Conservation (phyloP, 2,797 vertebrate genomes). For the Botia almorhae region DNA sequence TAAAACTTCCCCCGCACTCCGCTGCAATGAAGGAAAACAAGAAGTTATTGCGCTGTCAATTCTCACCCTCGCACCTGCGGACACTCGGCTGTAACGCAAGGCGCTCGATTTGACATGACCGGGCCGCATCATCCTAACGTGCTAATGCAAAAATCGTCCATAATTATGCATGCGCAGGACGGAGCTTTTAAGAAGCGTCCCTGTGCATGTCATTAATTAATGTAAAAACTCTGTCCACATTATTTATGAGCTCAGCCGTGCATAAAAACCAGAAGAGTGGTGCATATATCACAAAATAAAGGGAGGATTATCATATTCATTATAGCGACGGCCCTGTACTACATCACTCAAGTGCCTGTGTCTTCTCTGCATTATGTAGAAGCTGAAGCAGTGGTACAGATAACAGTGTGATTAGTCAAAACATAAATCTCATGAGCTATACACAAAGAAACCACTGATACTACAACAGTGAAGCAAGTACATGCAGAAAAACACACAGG, state of each 20-base stretch:
- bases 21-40: slow-evolving; percentile 73
- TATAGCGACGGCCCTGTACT: slow-evolving; percentile 47
- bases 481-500: background rate
- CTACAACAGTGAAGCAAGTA: slow-evolving; percentile 12
- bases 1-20: slow-evolving; percentile 95
- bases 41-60: slow-evolving; percentile 49
- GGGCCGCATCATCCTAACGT: background rate
- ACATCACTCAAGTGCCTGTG: slow-evolving; percentile 38
- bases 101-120: slow-evolving; percentile 15
- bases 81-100: background rate
- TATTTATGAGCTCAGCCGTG: slow-evolving; percentile 54
- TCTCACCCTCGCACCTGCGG: slow-evolving; percentile 31
- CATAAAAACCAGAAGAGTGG: slow-evolving; percentile 50
- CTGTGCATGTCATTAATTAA: slow-evolving; percentile 69
- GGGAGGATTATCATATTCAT: slow-evolving; percentile 62
- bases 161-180: slow-evolving; percentile 32
- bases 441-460: background rate
- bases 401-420: slow-evolving; percentile 11
- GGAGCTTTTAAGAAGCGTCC: slow-evolving; percentile 49
- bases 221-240: slow-evolving; percentile 61
- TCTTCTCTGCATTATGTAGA: slow-evolving; percentile 13
- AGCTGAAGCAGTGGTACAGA: slow-evolving; percentile 9
- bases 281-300: slow-evolving; percentile 63
- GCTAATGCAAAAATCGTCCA: slow-evolving; percentile 6
- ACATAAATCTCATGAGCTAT: background rate